Evolutionary conservation across 2,113 vertebrate species (phyloP).

Genomic region (Halcyon malimbica): DNA sequence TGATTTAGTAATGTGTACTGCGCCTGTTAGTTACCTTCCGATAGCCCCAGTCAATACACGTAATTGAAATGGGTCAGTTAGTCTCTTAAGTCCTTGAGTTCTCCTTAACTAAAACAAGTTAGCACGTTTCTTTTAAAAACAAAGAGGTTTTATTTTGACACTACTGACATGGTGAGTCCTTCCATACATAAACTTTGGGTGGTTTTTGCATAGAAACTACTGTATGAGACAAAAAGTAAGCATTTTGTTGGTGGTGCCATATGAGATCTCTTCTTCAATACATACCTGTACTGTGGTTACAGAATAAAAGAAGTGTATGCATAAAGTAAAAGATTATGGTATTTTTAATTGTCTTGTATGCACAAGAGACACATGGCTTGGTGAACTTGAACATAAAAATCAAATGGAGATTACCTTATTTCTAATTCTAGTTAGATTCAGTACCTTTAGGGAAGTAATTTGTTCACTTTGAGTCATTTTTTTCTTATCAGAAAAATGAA

Average conservation of each 20-base stretch:
- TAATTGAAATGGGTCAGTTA: neutral
- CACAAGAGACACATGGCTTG: neutral
- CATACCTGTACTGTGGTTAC: neutral
- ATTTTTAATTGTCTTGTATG: neutral
- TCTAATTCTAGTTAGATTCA: neutral
- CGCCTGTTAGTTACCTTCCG: neutral
- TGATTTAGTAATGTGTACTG: neutral
- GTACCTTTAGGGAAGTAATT: neutral
- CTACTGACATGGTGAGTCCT: neutral
- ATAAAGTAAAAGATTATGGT: neutral
- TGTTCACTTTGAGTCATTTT: neutral
- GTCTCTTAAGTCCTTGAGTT: neutral
- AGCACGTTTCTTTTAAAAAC: neutral
- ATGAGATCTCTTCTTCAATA: neutral
- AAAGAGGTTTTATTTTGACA: neutral
- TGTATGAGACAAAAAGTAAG: neutral
- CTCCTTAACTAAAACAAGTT: neutral
- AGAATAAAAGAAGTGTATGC: neutral
- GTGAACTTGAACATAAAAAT: neutral
- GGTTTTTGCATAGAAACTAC: neutral
- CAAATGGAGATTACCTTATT: neutral
- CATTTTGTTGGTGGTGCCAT: neutral
- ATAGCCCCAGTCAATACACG: accelerated
- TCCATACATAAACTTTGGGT: neutral
- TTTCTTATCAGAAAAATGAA: neutral